phyloP scores from a whole-genome alignment of 2,888 invertebrate genomes.

The Idaea straminata region DNA sequence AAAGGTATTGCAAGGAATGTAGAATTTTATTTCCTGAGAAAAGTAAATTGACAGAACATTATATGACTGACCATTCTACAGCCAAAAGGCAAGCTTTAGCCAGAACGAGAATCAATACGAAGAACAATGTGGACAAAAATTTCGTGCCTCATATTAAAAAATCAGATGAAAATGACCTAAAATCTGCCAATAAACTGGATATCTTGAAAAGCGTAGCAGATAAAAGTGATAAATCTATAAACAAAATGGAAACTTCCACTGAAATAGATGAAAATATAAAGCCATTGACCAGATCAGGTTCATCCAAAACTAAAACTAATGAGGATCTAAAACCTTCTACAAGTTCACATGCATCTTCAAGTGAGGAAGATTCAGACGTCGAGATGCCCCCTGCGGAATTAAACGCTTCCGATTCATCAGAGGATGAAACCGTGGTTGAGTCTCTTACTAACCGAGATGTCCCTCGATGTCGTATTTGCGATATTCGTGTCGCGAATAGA shows the following conservation, averaged over 20 bases:
- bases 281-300: background rate
- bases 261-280: background rate
- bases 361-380: background rate
- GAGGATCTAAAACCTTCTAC: too few species aligned
- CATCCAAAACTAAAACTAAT: background rate
- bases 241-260: background rate
- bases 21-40: constrained; percentile 50
- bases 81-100: constrained; percentile 2
- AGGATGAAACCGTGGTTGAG: background rate
- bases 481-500: constrained; percentile 22
- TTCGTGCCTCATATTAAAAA: background rate
- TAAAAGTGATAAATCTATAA: background rate
- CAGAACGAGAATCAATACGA: constrained; percentile 7
- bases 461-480: constrained; percentile 36
- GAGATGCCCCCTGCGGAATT: background rate
- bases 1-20: constrained; percentile 54
- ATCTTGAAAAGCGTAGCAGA: background rate
- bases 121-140: background rate
- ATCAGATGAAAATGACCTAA: constrained; percentile 6
- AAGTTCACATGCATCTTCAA: background rate
- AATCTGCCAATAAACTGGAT: background rate
- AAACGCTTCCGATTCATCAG: background rate
- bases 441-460: background rate
- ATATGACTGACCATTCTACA: constrained; percentile 22
- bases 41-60: constrained; percentile 33